These are phyloP conservation scores for Drosophila siamana DNA, from an alignment of 2,888 invertebrate species.

Conservation along the genomic window DNA sequence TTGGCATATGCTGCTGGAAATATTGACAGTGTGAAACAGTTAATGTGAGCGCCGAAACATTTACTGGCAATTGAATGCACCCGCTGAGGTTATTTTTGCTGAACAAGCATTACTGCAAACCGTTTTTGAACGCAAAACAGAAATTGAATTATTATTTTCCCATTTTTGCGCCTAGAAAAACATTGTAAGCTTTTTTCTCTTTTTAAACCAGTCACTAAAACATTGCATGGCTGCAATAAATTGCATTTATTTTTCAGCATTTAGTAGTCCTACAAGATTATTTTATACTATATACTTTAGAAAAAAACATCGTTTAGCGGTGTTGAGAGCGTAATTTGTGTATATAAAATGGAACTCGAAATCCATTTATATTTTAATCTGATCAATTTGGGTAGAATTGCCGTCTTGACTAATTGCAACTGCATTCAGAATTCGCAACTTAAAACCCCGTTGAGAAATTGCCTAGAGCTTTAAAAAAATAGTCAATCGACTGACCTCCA, in stretches of 20 bases:
- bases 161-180: neutral
- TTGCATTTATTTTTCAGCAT: too few relatives aligned
- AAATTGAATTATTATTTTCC: neutral
- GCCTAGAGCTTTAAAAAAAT: neutral
- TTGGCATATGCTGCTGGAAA: constrained; percentile 32
- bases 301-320: too few relatives aligned
- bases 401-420: neutral
- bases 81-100: neutral
- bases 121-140: neutral
- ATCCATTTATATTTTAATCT: neutral
- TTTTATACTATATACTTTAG: too few relatives aligned
- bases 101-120: neutral
- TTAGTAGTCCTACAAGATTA: too few relatives aligned
- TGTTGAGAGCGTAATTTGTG: too few relatives aligned
- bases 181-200: neutral
- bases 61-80: neutral
- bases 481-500: constrained; percentile 1
- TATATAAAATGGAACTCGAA: too few relatives aligned
- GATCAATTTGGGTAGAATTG: neutral
- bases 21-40: constrained; percentile 46
- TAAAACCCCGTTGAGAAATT: neutral
- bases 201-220: too few relatives aligned
- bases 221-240: too few relatives aligned
- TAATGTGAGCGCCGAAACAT: constrained; percentile 16
- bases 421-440: neutral